These are phyloP conservation scores for Lagria hirta DNA, from an alignment of 2,888 invertebrate genomes.

Conservation along the genomic window DNA sequence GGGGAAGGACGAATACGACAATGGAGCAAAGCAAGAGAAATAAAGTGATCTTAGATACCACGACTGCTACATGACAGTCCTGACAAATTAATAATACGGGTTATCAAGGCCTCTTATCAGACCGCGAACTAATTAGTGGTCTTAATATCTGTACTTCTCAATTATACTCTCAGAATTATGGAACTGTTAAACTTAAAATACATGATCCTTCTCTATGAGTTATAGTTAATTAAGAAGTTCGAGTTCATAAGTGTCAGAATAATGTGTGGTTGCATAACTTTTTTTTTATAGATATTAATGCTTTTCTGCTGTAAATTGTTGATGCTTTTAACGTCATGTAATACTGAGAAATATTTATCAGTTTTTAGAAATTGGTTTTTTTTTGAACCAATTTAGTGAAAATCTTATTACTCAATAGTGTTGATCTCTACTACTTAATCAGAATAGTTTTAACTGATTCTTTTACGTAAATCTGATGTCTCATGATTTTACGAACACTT, in stretches of 20 bases:
- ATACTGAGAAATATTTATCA: too few species aligned
- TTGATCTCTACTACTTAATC: too few species aligned
- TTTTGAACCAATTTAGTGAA: too few species aligned
- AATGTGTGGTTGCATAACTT: too few species aligned
- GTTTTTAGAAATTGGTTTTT: too few species aligned
- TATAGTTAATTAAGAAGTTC: constrained; percentile 19
- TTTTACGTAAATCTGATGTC: too few species aligned
- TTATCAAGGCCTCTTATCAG: constrained; percentile 41
- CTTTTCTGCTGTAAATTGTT: too few species aligned
- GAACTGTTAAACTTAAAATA: constrained; percentile 22
- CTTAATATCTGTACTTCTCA: constrained; percentile 37
- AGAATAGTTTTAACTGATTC: too few species aligned
- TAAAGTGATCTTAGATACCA: constrained; percentile 37
- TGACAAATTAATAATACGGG: constrained; percentile 44
- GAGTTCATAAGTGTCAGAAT: constrained; percentile 17
- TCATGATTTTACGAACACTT: too few species aligned
- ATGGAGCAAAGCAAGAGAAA: constrained; percentile 24
- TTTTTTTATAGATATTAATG: too few species aligned
- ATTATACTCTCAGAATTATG: constrained; percentile 32
- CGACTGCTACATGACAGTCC: constrained; percentile 41
- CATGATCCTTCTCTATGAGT: constrained; percentile 14
- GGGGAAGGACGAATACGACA: constrained; percentile 8
- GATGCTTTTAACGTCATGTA: too few species aligned
- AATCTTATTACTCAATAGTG: too few species aligned
- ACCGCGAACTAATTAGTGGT: constrained; percentile 37